Base-by-base conservation (phyloP, 2,113 vertebrate species). In the Semicossyphus pulcher region DNA sequence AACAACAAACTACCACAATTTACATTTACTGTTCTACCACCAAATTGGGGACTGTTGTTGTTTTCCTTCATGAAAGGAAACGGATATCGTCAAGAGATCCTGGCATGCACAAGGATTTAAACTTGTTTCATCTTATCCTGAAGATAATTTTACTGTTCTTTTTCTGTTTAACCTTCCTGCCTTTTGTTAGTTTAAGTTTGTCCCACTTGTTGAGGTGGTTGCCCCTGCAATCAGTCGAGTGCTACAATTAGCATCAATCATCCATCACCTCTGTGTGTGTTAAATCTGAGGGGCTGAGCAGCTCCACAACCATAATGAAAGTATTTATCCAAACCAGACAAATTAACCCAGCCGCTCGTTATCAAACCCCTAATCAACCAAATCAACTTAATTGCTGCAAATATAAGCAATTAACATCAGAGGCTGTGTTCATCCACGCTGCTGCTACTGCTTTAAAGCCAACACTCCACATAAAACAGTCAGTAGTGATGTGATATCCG, bases 311-410 rank as follows among this genome's bases (percentile, higher is more conserved):
- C 32, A 52, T 78, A 75, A 83, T 79, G 14, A 82, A 26, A 53
- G 66, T 85, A 70, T 88, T 91, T 76, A 81, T 76, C 71, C 56
- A 81, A 72, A 86, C 12, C 56, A 70, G 48, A 52, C 63, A 15
- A 83, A 84, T 86, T 72, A 78, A 71, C 70, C 14, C 64, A 56
- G 41, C 63, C 42, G 6, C 86, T 80, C 21, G 36, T 81, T 57
- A 78, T n/a, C 41, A 58, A 83, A 58, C 63, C 73, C 28, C 64
- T 71, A 76, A 88, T 86, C 85, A 78, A 31, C 36, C 65, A 32
- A 81, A 85, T 85, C 78, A 82, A 56, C 39, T 26, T 44, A 82
- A 84, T 56, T 64, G 59, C 68, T 78, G 73, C 60, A 80, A 83
- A 86, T 67, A 42, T 63, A 75, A 66, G 39, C 69, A 75, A 81